phyloP scores from a whole-genome alignment of 1,140 invertebrate genomes.

The Bombus terrestris region DNA sequence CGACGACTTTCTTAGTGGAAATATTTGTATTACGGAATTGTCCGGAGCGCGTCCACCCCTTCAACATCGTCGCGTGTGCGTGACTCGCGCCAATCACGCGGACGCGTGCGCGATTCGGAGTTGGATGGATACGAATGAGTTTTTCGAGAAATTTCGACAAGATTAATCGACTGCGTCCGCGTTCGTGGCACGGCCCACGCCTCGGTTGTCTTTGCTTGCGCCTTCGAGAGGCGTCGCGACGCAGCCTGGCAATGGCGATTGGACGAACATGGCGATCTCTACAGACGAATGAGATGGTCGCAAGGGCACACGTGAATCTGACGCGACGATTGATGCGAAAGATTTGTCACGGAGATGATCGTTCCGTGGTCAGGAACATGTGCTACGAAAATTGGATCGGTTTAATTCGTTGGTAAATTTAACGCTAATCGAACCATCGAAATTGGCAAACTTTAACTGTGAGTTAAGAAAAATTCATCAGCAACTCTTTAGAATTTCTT shows the following conservation, averaged over 20 bases:
- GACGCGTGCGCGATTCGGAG: background rate
- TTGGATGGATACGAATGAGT: background rate
- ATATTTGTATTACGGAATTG: background rate
- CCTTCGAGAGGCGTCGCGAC: constrained; percentile 16
- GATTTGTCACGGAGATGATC: background rate
- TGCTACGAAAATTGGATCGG: background rate
- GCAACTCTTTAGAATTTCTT: no score
- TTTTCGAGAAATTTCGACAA: background rate
- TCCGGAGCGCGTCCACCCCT: constrained; percentile 67
- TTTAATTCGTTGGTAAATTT: no score
- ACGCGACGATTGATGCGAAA: background rate
- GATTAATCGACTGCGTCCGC: background rate
- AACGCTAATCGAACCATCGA: no score
- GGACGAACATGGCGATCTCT: background rate
- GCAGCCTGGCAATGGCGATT: background rate
- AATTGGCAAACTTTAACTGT: no score
- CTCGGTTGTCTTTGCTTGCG: constrained; percentile 12
- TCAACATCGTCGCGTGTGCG: constrained; percentile 56
- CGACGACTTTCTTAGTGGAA: background rate
- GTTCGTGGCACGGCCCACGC: background rate
- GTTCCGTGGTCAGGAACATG: background rate
- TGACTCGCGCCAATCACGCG: constrained; percentile 8
- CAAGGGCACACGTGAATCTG: background rate
- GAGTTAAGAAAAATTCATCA: no score
- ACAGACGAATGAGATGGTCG: background rate